Base-by-base conservation (phyloP, 2,113 vertebrate species). In the Neoarius graeffei region DNA sequence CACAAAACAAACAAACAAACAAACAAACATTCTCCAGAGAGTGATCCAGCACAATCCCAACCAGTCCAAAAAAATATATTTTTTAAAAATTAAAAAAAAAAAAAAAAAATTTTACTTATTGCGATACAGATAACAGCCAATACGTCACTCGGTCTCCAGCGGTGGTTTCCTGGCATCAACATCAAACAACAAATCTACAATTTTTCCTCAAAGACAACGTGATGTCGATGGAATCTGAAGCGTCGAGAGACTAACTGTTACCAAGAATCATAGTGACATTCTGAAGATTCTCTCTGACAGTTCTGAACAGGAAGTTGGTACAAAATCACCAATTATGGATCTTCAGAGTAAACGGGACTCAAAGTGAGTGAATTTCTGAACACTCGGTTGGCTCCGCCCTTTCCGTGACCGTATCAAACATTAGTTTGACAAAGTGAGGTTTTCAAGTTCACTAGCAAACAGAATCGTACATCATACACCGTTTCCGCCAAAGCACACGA, bases 311-410 rank as follows among this genome's bases (percentile, higher is more conserved):
- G 35, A 60, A 86, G 76, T 27, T 30, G 15, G 5, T 7, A 54
- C 54, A 59, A 59, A 48, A 64, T 54, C 20, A 30, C 8, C 35
- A 30, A 83, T 52, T 73, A 83, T 52, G 79, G 27, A 81, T 69
- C 23, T 6, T 10, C 9, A 60, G 62, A 56, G 11, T 14, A 6
- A 60, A 73, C 20, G 13, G 30, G 27, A n/a, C 3, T 7, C 35
- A 50, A 42, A 67, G 52, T 20, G 35, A n/a, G 79, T 15, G 82
- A 86, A 83, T 57, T n/a, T 35, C n/a, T 35, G n/a, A 57, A 73
- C 23, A 30, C 42, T 4, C 52, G 10, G n/a, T 25, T 56, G 77
- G 42, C 30, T 50, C n/a, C 74, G 83, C 54, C 76, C 64, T 88
- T 73, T 85, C 54, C 25, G 6, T 54, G 7, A 35, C 52, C 27